A percentile compares a stretch with the other conserved stretches of the same genome.
These are phyloP conservation scores for Hesperophylax magnus DNA, from an alignment of 1,140 invertebrate genomes.

Conservation along the genomic window DNA sequence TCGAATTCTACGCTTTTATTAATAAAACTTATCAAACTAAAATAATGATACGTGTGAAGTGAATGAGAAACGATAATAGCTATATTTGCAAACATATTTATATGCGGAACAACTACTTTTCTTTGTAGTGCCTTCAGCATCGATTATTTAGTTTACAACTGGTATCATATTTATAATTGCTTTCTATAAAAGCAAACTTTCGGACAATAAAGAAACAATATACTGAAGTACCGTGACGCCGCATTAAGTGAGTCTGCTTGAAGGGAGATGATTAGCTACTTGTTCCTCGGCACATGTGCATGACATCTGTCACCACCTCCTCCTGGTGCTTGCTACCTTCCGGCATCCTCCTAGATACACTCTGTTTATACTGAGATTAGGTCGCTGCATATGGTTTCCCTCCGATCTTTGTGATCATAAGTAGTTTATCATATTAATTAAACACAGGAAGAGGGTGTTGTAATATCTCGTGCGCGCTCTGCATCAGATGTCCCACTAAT, in stretches of 20 bases:
- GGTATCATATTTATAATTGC: no score
- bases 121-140: no score
- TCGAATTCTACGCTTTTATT: slow-evolving; percentile 24
- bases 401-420: slow-evolving; percentile 39
- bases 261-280: no score
- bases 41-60: neutral
- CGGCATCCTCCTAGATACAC: slow-evolving; percentile 6
- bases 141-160: no score
- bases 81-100: no score
- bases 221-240: no score
- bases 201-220: no score
- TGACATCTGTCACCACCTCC: slow-evolving; percentile 53
- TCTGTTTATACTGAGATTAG: slow-evolving; percentile 36
- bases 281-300: slow-evolving; percentile 42
- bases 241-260: no score
- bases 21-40: slow-evolving; percentile 7
- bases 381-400: slow-evolving; percentile 37
- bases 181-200: no score
- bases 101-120: no score
- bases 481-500: slow-evolving; percentile 36
- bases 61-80: no score
- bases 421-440: slow-evolving; percentile 51
- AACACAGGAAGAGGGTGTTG: slow-evolving; percentile 46
- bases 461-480: slow-evolving; percentile 20
- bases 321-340: slow-evolving; percentile 44